Percentiles rank a stretch among this genome's conserved stretches.
These are phyloP conservation scores for Pogonus chalceus DNA, from an alignment of 1,140 invertebrate species.

Conservation along the genomic window DNA sequence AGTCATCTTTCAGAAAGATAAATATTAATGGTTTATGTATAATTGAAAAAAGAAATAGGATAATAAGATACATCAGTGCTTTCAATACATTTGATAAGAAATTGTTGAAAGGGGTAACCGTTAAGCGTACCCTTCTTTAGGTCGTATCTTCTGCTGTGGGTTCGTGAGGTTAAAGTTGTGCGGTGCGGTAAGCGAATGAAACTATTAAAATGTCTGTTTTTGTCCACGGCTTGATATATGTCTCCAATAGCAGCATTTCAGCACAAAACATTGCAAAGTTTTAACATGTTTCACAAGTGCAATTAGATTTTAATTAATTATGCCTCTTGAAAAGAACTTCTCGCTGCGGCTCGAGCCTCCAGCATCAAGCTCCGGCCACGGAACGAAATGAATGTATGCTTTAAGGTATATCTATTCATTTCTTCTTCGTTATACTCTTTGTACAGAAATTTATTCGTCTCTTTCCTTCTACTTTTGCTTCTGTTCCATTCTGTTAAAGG, in stretches of 20 bases:
- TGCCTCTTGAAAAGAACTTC: slow-evolving; percentile 29
- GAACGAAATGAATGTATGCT: background rate
- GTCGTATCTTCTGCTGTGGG: background rate
- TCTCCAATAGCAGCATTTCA: slow-evolving; percentile 24
- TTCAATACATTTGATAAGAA: no score
- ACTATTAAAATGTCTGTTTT: slow-evolving; percentile 26
- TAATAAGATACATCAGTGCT: no score
- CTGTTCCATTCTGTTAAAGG: background rate
- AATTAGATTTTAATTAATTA: slow-evolving; percentile 37
- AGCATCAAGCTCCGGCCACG: slow-evolving; percentile 3
- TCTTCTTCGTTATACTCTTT: slow-evolving; percentile 6
- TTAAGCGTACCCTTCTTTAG: background rate
- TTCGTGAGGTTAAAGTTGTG: background rate
- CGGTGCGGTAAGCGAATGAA: background rate
- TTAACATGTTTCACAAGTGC: slow-evolving; percentile 26
- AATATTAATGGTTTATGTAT: no score
- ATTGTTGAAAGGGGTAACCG: no score
- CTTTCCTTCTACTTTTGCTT: no score
- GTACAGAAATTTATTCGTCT: background rate
- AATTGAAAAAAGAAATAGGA: no score
- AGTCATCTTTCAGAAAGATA: no score
- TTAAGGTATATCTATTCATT: background rate
- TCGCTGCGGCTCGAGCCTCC: slow-evolving; percentile 4
- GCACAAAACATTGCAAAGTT: slow-evolving; percentile 32
- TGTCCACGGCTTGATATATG: slow-evolving; percentile 33